These are phyloP conservation scores for Enteromius fasciolatus DNA, from an alignment of 2,797 vertebrate genomes.

Conservation along the genomic window DNA sequence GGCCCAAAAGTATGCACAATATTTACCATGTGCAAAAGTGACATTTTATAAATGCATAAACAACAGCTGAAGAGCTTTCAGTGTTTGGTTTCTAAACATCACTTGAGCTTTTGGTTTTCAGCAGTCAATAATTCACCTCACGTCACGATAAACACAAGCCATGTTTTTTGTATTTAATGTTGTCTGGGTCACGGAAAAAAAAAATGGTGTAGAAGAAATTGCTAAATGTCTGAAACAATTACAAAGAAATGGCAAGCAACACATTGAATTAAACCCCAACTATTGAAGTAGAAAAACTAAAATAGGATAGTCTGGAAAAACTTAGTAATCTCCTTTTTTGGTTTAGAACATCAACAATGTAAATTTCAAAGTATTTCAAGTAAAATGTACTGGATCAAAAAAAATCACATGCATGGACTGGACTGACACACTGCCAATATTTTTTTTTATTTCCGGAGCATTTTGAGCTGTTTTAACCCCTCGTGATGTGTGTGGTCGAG, in stretches of 20 bases:
- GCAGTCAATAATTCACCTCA: conserved; percentile 13
- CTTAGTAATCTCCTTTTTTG: neutral
- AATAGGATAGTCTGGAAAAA: neutral
- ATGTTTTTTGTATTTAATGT: neutral
- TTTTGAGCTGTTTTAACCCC: conserved; percentile 5
- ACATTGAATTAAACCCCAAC: too few relatives aligned
- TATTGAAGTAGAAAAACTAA: neutral
- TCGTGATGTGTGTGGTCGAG: conserved; percentile 80
- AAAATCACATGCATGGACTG: neutral
- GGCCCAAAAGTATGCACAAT: neutral
- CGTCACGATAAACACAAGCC: neutral
- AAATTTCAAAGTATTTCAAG: neutral
- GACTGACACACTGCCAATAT: neutral
- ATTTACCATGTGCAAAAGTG: neutral
- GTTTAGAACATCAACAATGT: neutral
- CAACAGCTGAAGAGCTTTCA: neutral
- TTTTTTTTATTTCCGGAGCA: neutral
- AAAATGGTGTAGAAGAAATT: neutral
- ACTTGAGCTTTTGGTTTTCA: neutral
- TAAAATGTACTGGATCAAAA: neutral
- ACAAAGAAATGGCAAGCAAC: neutral
- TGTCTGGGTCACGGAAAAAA: neutral
- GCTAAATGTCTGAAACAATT: neutral
- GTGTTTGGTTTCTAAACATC: conserved; percentile 19
- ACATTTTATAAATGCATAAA: neutral